Base-by-base conservation (phyloP, 1,140 invertebrate species). In the Listronotus oregonensis region DNA sequence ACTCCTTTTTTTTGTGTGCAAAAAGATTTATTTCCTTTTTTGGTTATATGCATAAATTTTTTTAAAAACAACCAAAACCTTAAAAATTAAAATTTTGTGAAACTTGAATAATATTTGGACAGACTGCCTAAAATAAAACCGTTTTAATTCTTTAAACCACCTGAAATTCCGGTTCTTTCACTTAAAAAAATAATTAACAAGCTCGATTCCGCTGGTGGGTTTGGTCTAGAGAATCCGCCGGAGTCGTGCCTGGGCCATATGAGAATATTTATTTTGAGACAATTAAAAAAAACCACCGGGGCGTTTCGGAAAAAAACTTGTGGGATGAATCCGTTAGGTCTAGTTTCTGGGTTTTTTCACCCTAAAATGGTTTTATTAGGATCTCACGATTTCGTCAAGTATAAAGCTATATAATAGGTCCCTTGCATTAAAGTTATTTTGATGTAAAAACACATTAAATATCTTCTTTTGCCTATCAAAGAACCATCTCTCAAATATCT, bases 201-300 rank as follows among this genome's bases (percentile, higher is more conserved):
- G 78, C 71, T 92, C 87, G 70, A 90, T 86, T 10, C 90, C 91
- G 61, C 87, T 87, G 34, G 87, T 77, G 4, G n/a, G 91, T 90
- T 68, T 89, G 86, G 27, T 87, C 84, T 10, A 86, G 82, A 14
- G 82, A 80, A 60, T 60, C 57, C 58, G 73, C 83, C 79, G 76
- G 82, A 11, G 69, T 74, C 50, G 64, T 82, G 64, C 74, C 82
- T 75, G 76, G 84, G 82, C 87, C 80, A 78, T 91, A 72, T 83
- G 95, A 81, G 78, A 95, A 80, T 94, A 97, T 54, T 88, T 87
- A 77, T 95, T 93, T 55, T 89, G 90, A 14, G 90, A 92, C 0
- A 95, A 95, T 76, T 91, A 91, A 74, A 90, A 93, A 77, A 95
- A 97, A 65, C 90, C 87, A 0, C 96, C 82, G 3, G 98, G 82